Evolutionary conservation across 2,113 vertebrate genomes (phyloP).

Genomic region (Jacana jacana): DNA sequence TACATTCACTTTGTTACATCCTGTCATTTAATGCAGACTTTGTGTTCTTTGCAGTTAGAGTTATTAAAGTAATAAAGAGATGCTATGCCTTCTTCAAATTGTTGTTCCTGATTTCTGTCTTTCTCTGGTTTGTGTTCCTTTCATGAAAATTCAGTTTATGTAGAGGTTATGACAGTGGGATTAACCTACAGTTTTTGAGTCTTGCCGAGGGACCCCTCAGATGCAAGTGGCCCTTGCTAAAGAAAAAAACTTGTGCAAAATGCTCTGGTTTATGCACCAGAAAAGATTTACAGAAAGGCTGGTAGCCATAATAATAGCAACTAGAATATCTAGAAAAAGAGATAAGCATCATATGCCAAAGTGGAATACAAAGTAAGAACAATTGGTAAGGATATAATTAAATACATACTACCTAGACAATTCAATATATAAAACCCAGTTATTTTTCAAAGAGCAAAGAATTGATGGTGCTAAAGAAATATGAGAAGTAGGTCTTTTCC

Average conservation of each 20-base stretch:
- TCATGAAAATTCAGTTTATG: not conserved
- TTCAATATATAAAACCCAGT: not conserved
- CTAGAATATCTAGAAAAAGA: not conserved
- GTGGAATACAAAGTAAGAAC: not conserved
- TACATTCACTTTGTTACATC: not conserved
- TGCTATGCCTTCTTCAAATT: not conserved
- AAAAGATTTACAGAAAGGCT: not conserved
- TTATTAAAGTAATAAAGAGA: not conserved
- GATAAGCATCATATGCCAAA: not conserved
- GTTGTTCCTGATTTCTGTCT: not conserved
- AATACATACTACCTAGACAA: not conserved
- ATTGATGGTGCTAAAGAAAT: not conserved
- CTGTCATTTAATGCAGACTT: not conserved
- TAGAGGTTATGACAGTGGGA: not conserved
- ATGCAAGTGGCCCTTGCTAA: not conserved
- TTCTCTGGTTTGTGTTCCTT: not conserved
- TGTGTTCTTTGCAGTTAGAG: not conserved
- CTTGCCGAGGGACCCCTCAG: not conserved
- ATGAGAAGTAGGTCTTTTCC: not conserved
- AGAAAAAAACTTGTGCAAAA: not conserved
- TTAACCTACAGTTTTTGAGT: not conserved
- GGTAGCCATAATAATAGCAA: not conserved
- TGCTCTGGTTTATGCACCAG: not conserved
- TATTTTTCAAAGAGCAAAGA: not conserved
- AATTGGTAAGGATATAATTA: not conserved